A percentile compares a stretch with the other conserved stretches of the same genome.
Conservation (phyloP, 2,797 vertebrate species). For the Poeciliopsis presidionis region DNA sequence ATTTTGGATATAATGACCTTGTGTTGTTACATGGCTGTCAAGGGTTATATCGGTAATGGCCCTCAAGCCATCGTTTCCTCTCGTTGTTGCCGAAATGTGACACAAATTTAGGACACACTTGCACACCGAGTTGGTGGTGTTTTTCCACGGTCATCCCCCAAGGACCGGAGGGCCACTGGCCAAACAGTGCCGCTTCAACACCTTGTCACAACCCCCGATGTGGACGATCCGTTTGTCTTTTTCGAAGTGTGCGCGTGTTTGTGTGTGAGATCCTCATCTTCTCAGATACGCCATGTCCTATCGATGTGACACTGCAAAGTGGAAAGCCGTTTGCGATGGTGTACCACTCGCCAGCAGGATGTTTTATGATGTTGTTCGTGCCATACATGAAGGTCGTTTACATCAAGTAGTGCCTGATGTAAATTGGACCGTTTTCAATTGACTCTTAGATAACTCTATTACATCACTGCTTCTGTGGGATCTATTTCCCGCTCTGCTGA, state of each 20-base stretch:
- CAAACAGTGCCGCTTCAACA: slow-evolving; percentile 52
- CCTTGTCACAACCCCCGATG: slow-evolving; percentile 59
- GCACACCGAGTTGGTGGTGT: slow-evolving; percentile 40
- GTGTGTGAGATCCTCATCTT: slow-evolving; percentile 8
- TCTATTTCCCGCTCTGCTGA: slow-evolving; percentile 68
- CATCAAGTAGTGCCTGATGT: slow-evolving; percentile 45
- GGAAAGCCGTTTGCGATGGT: slow-evolving; percentile 31
- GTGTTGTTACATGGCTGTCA: slow-evolving; percentile 78
- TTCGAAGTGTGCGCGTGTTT: not conserved
- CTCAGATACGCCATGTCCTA: slow-evolving; percentile 49
- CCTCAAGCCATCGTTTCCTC: slow-evolving; percentile 68
- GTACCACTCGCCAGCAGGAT: slow-evolving; percentile 44
- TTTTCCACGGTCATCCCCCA: slow-evolving; percentile 47
- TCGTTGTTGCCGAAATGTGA: slow-evolving; percentile 53
- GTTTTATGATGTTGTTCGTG: slow-evolving; percentile 26
- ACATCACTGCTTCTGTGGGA: slow-evolving; percentile 50
- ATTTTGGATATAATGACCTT: slow-evolving; percentile 78
- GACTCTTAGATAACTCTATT: slow-evolving; percentile 64
- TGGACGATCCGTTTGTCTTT: slow-evolving; percentile 28
- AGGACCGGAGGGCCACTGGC: slow-evolving; percentile 59
- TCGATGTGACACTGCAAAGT: slow-evolving; percentile 60
- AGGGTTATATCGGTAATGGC: slow-evolving; percentile 80
- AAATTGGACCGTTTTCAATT: slow-evolving; percentile 67
- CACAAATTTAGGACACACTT: slow-evolving; percentile 48
- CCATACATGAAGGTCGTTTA: slow-evolving; percentile 58